phyloP scores from a whole-genome alignment of 2,888 invertebrate genomes.

The Rhynchonema sp. region DNA sequence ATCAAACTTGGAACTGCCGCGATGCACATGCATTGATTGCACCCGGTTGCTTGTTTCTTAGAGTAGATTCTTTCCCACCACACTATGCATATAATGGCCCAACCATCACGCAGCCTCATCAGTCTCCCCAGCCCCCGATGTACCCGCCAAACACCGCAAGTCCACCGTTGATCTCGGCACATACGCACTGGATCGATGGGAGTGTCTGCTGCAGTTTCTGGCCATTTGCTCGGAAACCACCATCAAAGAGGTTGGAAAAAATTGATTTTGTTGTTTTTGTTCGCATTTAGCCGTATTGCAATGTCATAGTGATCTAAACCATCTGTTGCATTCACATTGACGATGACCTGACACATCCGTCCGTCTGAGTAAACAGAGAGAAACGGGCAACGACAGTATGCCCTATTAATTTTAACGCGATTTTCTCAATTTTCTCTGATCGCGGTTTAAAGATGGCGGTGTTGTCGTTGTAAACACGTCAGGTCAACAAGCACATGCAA shows the following conservation, averaged over 20 bases:
- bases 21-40: not conserved
- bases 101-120: not conserved
- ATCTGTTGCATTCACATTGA: no score
- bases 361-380: no score
- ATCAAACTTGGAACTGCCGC: no score
- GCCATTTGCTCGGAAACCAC: not conserved
- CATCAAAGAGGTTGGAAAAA: not conserved
- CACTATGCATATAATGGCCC: not conserved
- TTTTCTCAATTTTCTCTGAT: no score
- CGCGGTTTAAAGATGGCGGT: no score
- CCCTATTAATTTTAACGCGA: no score
- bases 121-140: not conserved
- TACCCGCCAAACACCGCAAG: not conserved
- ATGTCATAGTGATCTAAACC: slow-evolving; percentile 3
- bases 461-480: no score
- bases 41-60: not conserved
- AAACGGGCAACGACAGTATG: no score
- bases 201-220: slow-evolving; percentile 25
- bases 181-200: slow-evolving; percentile 35
- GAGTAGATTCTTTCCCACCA: not conserved
- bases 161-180: slow-evolving; percentile 15
- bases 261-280: no score
- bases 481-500: no score
- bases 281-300: no score
- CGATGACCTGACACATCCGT: no score